A percentile compares a stretch with the other conserved stretches of the same genome.
These are phyloP conservation scores for Toxotes chatareus DNA, from an alignment of 2,113 vertebrate genomes.

Conservation along the genomic window DNA sequence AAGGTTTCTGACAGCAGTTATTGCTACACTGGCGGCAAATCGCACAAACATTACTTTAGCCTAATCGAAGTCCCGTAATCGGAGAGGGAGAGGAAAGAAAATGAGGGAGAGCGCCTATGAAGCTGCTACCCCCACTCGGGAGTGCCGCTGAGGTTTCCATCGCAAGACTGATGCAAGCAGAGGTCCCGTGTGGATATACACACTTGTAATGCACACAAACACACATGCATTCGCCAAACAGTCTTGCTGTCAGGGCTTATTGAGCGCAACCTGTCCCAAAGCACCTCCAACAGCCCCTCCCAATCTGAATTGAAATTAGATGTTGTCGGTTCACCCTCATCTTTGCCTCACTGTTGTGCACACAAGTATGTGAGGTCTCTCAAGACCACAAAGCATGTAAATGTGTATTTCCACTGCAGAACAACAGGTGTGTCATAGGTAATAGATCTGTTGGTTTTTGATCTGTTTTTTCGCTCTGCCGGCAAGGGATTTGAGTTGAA, in stretches of 20 bases:
- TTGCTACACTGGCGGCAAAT: constrained; percentile 58
- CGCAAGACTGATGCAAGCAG: constrained; percentile 59
- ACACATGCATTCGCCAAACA: constrained; percentile 30
- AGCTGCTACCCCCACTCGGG: constrained; percentile 27
- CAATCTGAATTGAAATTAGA: constrained; percentile 27
- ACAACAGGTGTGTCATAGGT: constrained; percentile 54
- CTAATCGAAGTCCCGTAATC: constrained; percentile 80
- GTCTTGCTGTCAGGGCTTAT: constrained; percentile 63
- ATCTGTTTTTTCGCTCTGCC: constrained; percentile 27
- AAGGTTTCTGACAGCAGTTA: constrained; percentile 70
- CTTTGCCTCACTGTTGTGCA: constrained; percentile 46
- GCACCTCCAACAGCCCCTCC: constrained; percentile 59
- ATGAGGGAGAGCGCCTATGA: constrained; percentile 35
- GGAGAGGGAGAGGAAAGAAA: constrained; percentile 65
- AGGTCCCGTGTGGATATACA: constrained; percentile 59
- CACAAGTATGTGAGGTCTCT: constrained; percentile 37
- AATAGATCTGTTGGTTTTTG: constrained; percentile 58
- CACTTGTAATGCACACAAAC: constrained; percentile 59
- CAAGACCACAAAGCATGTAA: constrained; percentile 48
- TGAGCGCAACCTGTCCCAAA: constrained; percentile 61
- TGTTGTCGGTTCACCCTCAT: constrained; percentile 31
- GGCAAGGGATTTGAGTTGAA: constrained; percentile 63
- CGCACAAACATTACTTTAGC: constrained; percentile 74
- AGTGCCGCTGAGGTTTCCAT: constrained; percentile 64
- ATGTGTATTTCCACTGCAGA: constrained; percentile 37